phyloP scores from a whole-genome alignment of 2,888 invertebrate species.

The Tineola bisselliella region DNA sequence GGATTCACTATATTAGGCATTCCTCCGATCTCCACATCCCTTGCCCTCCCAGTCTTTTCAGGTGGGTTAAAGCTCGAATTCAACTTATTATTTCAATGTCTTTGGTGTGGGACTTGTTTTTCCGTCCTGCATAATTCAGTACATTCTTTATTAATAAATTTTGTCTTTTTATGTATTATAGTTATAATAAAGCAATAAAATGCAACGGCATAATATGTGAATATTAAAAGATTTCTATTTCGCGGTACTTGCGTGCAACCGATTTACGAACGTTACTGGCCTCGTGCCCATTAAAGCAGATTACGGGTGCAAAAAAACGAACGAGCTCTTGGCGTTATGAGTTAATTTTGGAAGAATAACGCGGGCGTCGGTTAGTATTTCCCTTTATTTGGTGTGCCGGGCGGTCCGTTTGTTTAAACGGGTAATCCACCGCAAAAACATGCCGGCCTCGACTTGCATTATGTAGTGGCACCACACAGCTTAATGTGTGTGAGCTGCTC shows the following conservation, averaged over 20 bases:
- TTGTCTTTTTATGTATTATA: no score
- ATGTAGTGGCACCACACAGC: conserved; percentile 41
- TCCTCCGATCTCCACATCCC: conserved; percentile 53
- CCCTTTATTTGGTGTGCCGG: conserved; percentile 60
- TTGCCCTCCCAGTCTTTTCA: conserved; percentile 31
- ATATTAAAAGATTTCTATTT: conserved; percentile 63
- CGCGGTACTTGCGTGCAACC: conserved; percentile 53
- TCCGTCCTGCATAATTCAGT: conserved; percentile 13
- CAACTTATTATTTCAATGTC: conserved; percentile 61
- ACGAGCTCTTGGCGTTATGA: conserved; percentile 62
- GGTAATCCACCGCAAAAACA: conserved; percentile 58
- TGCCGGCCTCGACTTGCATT: conserved; percentile 33
- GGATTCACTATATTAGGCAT: conserved; percentile 63
- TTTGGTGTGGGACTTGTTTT: conserved; percentile 18
- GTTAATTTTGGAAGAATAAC: conserved; percentile 67
- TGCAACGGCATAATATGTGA: conserved; percentile 41
- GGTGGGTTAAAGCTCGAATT: conserved; percentile 28
- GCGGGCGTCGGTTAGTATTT: conserved; percentile 53
- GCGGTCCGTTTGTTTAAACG: conserved; percentile 59
- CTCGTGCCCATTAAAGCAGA: conserved; percentile 63
- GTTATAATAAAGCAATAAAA: no score
- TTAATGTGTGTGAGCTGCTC: conserved; percentile 39
- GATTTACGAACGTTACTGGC: conserved; percentile 62
- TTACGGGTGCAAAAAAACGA: conserved; percentile 57
- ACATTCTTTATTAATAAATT: conserved; percentile 42